Base-by-base conservation (phyloP, 2,797 vertebrate genomes). In the Myotis planiceps region DNA sequence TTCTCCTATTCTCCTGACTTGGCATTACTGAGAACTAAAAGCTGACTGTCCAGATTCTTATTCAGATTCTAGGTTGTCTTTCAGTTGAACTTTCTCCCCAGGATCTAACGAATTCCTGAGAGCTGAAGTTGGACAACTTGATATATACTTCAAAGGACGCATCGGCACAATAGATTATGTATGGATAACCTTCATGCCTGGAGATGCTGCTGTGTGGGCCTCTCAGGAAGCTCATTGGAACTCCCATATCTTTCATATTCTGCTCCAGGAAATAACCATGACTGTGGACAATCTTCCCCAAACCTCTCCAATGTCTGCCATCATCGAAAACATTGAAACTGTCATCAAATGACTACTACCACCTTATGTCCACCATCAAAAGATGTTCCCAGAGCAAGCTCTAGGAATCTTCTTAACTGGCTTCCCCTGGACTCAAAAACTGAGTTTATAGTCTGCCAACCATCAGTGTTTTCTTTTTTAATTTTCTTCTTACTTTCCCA, bases 341-440 rank as follows among this genome's bases (percentile, higher is more conserved):
- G 32, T 55, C 14, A 75, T 55, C 29, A 75, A 58, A 53, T 49
- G 80, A 23, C 27, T 51, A 29, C 19, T 79, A 71, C 14, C 29
- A 63, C 34, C 12, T 5, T 92, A 45, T 37, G 21, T 23, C 18
- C 4, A 75, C 66, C 51, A n/a, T 34, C 27, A 47, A 83, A 65
- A 75, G 51, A 55, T 6, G 15, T 6, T 32, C 86, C 27, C n/a
- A 79, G 49, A 16, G 23, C 14, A 90, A 39, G 19, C 9, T 79
- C 45, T 55, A 79, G 42, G 47, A 74, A 83, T 55, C 23, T 81
- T 95, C 29, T 85, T 65, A n/a, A 92, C 7, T 94, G 74, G 76
- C 6, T 88, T 10, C 27, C 21, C 18, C 51, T 85, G 37, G 45
- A 75, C 9, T 81, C 14, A 65, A 60, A 88, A 53, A 39, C 2